Base-by-base conservation (phyloP, 2,113 vertebrate species). In the Trinectes maculatus region DNA sequence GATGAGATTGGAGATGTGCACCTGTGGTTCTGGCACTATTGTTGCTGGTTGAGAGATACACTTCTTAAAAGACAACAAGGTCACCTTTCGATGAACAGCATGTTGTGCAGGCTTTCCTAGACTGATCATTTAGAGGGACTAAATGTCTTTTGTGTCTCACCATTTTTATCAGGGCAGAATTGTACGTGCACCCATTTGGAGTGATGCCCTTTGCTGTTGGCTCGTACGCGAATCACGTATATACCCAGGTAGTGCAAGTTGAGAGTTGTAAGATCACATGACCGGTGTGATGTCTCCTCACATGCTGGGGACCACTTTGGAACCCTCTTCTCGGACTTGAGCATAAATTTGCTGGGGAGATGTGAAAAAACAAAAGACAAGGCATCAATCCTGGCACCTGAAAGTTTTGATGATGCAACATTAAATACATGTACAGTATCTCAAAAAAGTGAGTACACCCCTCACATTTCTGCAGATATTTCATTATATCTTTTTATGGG, bases 151-250 rank as follows among this genome's bases (percentile, higher is more conserved):
- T 13, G n/a, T 21, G 11, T 44, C 87, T 89, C 62, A 92, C 91
- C 89, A 0, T 92, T 79, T 67, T 57, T 19, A 34, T 92, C 69
- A 0, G 91, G 89, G 29, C 83, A 90, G 83, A 92, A 92, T 2
- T 59, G 22, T 1, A 1, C 59, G 1, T 2, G 0, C 26, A 18
- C 55, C 91, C 90, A 92, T 3, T 18, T 0, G 0, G 91, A 92
- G n/a, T 56, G 55, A 0, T 0, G 1, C 2, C 19, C 29, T 0
- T 62, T 34, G 0, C 5, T 6, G 2, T n/a, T 61, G 66, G 90
- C 77, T 33, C 18, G 77, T 1, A 91, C 82, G 1, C 56, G 90
- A 1, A 92, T 11, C 47, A 63, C 0, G 12, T 42, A 92, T n/a
- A 73, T 55, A 6, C 77, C 78, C 3, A 59, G 22, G 59, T 86